These are phyloP conservation scores for Capitulum mitella DNA, from an alignment of 2,888 invertebrate genomes.

Conservation along the genomic window DNA sequence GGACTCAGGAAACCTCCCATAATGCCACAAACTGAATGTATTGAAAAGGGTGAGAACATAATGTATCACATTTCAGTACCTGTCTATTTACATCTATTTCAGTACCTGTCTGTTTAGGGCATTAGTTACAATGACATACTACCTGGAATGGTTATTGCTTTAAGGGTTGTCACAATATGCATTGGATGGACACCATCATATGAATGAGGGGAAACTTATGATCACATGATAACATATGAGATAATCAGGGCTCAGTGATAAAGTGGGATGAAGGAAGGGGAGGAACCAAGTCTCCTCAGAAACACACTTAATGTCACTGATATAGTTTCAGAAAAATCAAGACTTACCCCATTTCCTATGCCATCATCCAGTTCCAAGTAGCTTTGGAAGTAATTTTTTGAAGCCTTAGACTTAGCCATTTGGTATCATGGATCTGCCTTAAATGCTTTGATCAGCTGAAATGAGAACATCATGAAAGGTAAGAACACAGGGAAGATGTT, in stretches of 20 bases:
- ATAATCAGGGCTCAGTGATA: neutral
- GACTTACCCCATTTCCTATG: neutral
- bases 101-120: no score
- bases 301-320: neutral
- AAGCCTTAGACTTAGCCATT: neutral
- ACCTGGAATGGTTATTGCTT: no score
- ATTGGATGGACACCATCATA: no score
- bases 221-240: neutral
- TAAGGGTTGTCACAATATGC: no score
- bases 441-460: no score
- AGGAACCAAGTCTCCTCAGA: neutral
- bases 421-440: neutral
- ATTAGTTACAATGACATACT: no score
- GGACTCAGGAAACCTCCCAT: neutral
- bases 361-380: neutral
- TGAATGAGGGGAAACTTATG: neutral
- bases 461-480: no score
- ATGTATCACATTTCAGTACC: neutral
- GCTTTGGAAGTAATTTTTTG: constrained; percentile 7
- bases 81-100: no score
- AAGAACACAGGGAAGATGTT: no score
- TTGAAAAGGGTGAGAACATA: fast-evolving
- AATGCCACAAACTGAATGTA: neutral
- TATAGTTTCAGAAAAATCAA: neutral
- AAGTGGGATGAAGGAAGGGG: neutral